phyloP scores from a whole-genome alignment of 2,113 vertebrate species.

The Pterocles burchelli region DNA sequence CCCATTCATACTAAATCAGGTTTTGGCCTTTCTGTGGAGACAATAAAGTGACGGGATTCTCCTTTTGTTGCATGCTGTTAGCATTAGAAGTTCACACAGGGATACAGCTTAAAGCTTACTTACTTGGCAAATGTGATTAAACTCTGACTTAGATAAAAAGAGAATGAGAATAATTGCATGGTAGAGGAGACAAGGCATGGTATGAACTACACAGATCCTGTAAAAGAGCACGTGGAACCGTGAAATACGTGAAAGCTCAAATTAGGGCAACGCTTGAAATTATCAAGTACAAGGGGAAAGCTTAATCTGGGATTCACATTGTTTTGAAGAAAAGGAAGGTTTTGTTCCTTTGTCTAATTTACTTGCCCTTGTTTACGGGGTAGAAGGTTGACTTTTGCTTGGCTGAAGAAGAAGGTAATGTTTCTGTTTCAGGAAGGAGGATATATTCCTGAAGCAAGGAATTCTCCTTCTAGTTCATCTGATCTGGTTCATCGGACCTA shows the following conservation, averaged over 20 bases:
- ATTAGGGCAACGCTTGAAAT: neutral
- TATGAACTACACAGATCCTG: neutral
- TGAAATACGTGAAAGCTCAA: neutral
- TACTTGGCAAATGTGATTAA: conserved; percentile 46
- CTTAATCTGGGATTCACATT: neutral
- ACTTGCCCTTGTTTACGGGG: neutral
- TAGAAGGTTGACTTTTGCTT: neutral
- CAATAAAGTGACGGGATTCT: conserved; percentile 24
- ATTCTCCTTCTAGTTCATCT: neutral
- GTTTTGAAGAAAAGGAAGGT: neutral
- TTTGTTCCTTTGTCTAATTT: neutral
- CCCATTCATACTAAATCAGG: conserved; percentile 2
- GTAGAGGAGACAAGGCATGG: neutral
- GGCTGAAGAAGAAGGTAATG: neutral
- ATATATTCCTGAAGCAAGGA: neutral
- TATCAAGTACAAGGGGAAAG: neutral
- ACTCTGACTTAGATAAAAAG: conserved; percentile 22
- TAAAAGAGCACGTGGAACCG: neutral
- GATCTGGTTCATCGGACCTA: neutral
- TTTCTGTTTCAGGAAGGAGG: neutral
- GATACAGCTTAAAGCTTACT: conserved; percentile 40
- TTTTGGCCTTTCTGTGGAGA: conserved; percentile 28
- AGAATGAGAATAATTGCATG: neutral
- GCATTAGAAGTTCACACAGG: conserved; percentile 27
- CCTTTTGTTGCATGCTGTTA: conserved; percentile 33